Evolutionary conservation across 2,888 invertebrate genomes (phyloP), one percentile per base, ranked within the genome.

Genomic region (Acanthoscelides obtectus): DNA sequence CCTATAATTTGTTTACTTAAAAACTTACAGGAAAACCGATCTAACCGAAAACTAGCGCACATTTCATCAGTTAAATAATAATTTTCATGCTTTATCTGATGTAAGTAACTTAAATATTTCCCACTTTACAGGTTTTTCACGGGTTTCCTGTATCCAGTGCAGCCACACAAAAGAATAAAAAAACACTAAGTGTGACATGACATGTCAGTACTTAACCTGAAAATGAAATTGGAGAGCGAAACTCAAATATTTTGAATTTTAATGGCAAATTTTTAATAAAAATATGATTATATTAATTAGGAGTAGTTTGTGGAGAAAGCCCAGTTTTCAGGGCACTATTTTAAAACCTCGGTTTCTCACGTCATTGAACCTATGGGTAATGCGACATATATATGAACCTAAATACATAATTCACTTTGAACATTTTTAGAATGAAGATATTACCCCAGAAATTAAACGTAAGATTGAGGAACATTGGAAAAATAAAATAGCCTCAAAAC

Each of bases 381-480:
- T 64, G 22, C 19, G 19, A 66, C 67, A 71, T 22, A 22, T 68
- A 71, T 19, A 17, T n/a, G n/a, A n/a, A n/a, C n/a, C n/a, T n/a
- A n/a, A n/a, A n/a, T n/a, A n/a, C 64, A 20, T 45, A 22, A 68
- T 68, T 25, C 27, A 6, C 20, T 66, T 20, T 25, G n/a, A 67
- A 65, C 22, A 12, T n/a, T 76, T 74, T 66, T 72, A 85, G 92
- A 83, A 88, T 73, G 84, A 88, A 77, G 89, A 91, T 74, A 81
- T 92, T 67, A 87, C 87, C 68, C 87, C 88, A 65, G 85, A 89
- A 70, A 86, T 92, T 0, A 94, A 94, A 85, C 88, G 89, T 71
- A 86, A 89, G 77, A 93, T 94, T 72, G 95, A 95, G 86, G 84
- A 86, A 20, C 88, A 92, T 81, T 95, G 95, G 94, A 84, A 86